These are phyloP conservation scores for Drosophila jambulina DNA, from an alignment of 1,140 invertebrate species.

Conservation along the genomic window DNA sequence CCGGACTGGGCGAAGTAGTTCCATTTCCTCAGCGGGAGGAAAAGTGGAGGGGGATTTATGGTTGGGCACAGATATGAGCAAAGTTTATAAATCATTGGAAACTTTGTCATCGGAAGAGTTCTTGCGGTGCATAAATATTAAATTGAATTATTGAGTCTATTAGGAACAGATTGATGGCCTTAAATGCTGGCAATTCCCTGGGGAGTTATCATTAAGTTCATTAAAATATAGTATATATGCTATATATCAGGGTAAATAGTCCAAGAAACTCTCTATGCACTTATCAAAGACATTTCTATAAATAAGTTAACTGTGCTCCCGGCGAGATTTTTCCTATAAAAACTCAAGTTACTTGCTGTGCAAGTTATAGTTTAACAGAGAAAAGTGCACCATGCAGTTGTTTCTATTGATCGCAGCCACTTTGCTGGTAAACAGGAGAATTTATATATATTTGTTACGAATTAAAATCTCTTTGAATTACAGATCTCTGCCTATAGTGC, in stretches of 20 bases:
- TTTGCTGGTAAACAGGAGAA: neutral
- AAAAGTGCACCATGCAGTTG: conserved; percentile 1
- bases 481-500: neutral
- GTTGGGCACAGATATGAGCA: conserved; percentile 18
- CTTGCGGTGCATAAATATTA: conserved; percentile 9
- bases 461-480: neutral
- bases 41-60: conserved; percentile 7
- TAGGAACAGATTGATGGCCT: neutral
- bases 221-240: neutral
- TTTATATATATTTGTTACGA: neutral
- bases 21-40: conserved; percentile 16
- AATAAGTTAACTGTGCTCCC: no score
- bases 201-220: neutral
- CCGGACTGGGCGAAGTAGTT: conserved; percentile 27
- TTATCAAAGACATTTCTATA: neutral
- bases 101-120: conserved; percentile 15
- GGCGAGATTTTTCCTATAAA: neutral
- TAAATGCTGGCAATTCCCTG: neutral
- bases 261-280: neutral
- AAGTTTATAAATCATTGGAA: conserved; percentile 36
- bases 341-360: neutral
- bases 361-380: neutral
- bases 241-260: neutral
- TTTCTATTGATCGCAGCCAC: neutral
- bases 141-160: conserved; percentile 18